These are phyloP conservation scores for Leptopilina boulardi DNA, from an alignment of 1,140 invertebrate species.

Conservation along the genomic window DNA sequence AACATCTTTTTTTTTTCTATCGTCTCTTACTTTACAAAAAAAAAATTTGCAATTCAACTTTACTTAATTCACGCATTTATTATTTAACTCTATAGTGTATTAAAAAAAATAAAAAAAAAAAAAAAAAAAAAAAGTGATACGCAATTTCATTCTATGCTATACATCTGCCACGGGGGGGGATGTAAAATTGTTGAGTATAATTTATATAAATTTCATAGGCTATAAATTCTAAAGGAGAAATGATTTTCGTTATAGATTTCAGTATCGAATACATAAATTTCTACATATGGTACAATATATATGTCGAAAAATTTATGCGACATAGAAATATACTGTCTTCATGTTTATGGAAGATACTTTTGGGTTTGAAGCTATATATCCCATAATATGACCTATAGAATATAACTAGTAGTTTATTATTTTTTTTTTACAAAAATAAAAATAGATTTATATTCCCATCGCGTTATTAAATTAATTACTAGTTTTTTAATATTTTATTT, in stretches of 20 bases:
- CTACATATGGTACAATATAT: slow-evolving; percentile 12
- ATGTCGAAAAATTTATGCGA: slow-evolving; percentile 12
- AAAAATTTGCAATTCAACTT: slow-evolving; percentile 4
- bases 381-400: not conserved
- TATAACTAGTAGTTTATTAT: not conserved
- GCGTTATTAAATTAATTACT: too few species aligned
- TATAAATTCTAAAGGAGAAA: slow-evolving; percentile 6
- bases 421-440: too few species aligned
- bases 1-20: not conserved
- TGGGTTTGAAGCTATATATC: not conserved
- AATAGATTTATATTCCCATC: not conserved
- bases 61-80: not conserved
- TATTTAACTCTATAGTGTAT: not conserved
- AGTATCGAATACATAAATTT: slow-evolving; percentile 18
- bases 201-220: slow-evolving; percentile 14
- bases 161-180: not conserved
- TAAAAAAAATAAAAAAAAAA: too few species aligned
- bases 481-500: too few species aligned
- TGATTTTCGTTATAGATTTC: slow-evolving; percentile 18
- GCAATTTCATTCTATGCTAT: not conserved
- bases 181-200: not conserved
- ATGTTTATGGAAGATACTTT: slow-evolving; percentile 14
- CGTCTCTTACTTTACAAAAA: not conserved
- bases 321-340: slow-evolving; percentile 14
- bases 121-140: not conserved